Percentiles rank a stretch among this genome's conserved stretches.
These are phyloP conservation scores for Rhinatrema bivittatum DNA, from an alignment of 2,797 vertebrate genomes.

Conservation along the genomic window DNA sequence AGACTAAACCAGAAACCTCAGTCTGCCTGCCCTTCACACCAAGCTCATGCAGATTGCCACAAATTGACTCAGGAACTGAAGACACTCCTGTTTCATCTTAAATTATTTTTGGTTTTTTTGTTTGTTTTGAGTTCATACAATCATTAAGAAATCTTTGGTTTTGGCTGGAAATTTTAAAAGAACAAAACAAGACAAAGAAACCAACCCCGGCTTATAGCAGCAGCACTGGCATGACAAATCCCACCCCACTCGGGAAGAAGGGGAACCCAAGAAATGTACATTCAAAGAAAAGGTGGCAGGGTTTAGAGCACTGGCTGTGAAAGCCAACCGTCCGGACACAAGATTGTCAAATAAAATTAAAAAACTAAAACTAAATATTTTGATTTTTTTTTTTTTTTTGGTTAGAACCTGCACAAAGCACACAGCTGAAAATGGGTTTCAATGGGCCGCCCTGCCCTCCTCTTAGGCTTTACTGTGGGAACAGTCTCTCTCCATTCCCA, in stretches of 20 bases:
- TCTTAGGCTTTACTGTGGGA: conserved; percentile 3
- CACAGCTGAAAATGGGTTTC: conserved; percentile 23
- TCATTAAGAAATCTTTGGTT: conserved; percentile 99
- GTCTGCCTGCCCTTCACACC: neutral
- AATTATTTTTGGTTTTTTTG: conserved; percentile 69
- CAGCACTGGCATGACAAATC: conserved; percentile 57
- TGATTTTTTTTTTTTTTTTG: conserved; percentile 22
- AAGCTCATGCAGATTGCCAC: conserved; percentile 10
- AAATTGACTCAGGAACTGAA: conserved; percentile 58
- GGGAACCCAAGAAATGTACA: conserved; percentile 66
- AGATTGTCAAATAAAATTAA: conserved; percentile 78
- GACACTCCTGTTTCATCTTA: conserved; percentile 37
- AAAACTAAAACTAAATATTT: conserved; percentile 55
- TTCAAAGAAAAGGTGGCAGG: conserved; percentile 60
- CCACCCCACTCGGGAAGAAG: conserved; percentile 13
- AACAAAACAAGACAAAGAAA: conserved; percentile 73
- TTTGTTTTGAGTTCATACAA: conserved; percentile 87
- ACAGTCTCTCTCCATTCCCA: too few species aligned
- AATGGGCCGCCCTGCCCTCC: conserved; percentile 14
- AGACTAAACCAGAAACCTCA: neutral
- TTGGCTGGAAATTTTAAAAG: conserved; percentile 79
- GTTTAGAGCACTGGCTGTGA: conserved; percentile 45
- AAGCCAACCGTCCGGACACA: conserved; percentile 37
- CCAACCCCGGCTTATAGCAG: conserved; percentile 61
- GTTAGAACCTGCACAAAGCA: too few species aligned